These are phyloP conservation scores for Neomicropteryx cornuta DNA, from an alignment of 1,140 invertebrate genomes.

Conservation along the genomic window DNA sequence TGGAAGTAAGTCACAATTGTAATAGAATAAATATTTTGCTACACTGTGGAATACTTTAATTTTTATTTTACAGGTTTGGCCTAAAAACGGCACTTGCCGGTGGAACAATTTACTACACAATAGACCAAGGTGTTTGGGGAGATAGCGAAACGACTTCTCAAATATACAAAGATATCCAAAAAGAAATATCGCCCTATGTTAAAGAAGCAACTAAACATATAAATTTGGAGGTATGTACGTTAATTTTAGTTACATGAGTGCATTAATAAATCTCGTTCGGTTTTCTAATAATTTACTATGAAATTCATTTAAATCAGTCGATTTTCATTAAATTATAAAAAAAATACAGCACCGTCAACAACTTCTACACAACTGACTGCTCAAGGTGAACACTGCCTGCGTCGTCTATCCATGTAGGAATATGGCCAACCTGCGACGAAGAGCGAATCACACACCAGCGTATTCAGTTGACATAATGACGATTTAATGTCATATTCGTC, in stretches of 20 bases:
- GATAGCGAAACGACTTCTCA: constrained; percentile 38
- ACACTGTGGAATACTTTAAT: too few relatives aligned
- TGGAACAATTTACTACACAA: constrained; percentile 38
- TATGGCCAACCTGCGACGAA: too few relatives aligned
- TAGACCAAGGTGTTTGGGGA: constrained; percentile 44
- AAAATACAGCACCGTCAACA: not conserved
- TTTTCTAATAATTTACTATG: not conserved
- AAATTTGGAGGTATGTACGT: constrained; percentile 36
- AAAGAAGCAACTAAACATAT: constrained; percentile 39
- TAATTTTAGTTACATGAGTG: not conserved
- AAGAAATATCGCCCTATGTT: constrained; percentile 37
- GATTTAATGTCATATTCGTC: too few relatives aligned
- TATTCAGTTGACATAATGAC: too few relatives aligned
- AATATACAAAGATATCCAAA: constrained; percentile 36
- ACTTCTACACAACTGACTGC: not conserved
- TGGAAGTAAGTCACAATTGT: too few relatives aligned
- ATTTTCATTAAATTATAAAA: not conserved
- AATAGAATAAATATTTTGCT: too few relatives aligned
- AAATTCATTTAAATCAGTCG: not conserved
- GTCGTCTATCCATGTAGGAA: not conserved
- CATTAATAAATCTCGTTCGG: not conserved
- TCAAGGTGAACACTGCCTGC: constrained; percentile 8
- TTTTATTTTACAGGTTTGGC: constrained; percentile 31
- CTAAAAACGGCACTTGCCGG: constrained; percentile 38
- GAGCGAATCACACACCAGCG: too few relatives aligned